Conservation (phyloP, 1,140 invertebrate species). For the Papilio machaon region DNA sequence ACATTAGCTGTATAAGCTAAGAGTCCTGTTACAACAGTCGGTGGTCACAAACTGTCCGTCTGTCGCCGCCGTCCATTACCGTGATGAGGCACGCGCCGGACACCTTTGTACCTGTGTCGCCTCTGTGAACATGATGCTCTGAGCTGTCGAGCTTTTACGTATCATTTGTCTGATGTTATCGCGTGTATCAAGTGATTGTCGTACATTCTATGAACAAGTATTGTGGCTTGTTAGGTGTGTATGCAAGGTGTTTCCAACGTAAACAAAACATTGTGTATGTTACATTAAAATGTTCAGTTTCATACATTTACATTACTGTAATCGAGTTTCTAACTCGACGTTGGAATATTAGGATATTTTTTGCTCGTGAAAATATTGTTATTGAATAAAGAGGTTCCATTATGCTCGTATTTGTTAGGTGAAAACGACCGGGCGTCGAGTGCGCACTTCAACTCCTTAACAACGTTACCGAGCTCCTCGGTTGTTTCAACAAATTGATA, state of each 20-base stretch:
- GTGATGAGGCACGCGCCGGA: constrained; percentile 25
- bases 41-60: constrained; percentile 6
- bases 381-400: constrained; percentile 34
- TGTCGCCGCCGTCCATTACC: constrained; percentile 26
- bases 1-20: constrained; percentile 3
- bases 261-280: not conserved
- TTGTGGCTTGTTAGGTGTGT: not conserved
- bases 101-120: constrained; percentile 9
- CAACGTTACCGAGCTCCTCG: constrained; percentile 14
- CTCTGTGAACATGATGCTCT: not conserved
- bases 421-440: constrained; percentile 23
- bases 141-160: constrained; percentile 4
- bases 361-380: constrained; percentile 11
- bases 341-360: constrained; percentile 18
- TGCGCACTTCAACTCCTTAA: constrained; percentile 21
- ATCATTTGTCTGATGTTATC: constrained; percentile 9
- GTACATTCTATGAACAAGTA: not conserved
- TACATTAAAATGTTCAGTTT: not conserved
- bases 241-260: not conserved
- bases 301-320: not conserved
- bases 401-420: constrained; percentile 22
- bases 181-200: constrained; percentile 4
- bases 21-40: constrained; percentile 30
- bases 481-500: constrained; percentile 23
- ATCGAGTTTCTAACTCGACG: constrained; percentile 10